These are phyloP conservation scores for Ornithorhynchus anatinus DNA, from an alignment of 2,113 vertebrate genomes.

Conservation along the genomic window DNA sequence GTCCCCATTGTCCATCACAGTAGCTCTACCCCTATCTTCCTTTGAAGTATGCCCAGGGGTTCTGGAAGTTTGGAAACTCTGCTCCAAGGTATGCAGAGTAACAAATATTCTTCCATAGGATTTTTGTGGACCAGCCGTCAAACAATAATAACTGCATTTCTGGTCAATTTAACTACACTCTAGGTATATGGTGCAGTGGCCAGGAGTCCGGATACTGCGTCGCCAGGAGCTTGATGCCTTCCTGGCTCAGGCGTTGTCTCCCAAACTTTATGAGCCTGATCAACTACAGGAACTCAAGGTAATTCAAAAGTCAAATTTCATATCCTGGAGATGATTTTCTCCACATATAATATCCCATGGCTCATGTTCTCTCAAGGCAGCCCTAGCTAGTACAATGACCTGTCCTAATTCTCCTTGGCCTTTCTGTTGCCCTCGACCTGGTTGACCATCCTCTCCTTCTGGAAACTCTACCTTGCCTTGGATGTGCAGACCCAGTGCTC, in stretches of 20 bases:
- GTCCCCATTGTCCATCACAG: background rate
- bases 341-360: background rate
- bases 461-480: too few relatives aligned
- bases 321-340: slow-evolving; percentile 6
- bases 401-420: too few relatives aligned
- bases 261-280: slow-evolving; percentile 96
- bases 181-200: slow-evolving; percentile 98
- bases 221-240: slow-evolving; percentile 96
- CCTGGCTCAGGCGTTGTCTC: slow-evolving; percentile 93
- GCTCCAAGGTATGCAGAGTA: too few relatives aligned
- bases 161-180: background rate
- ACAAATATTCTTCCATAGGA: too few relatives aligned
- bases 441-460: too few relatives aligned
- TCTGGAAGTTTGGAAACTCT: too few relatives aligned
- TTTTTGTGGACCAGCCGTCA: too few relatives aligned
- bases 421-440: too few relatives aligned
- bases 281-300: slow-evolving; percentile 98
- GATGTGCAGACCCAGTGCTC: too few relatives aligned
- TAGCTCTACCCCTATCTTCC: background rate
- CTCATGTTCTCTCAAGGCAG: background rate
- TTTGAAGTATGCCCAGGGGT: background rate
- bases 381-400: background rate
- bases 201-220: slow-evolving; percentile 92
- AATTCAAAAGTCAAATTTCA: slow-evolving; percentile 44
- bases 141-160: background rate